phyloP scores from a whole-genome alignment of 2,888 invertebrate genomes.

The Agonopterix subpropinquella region DNA sequence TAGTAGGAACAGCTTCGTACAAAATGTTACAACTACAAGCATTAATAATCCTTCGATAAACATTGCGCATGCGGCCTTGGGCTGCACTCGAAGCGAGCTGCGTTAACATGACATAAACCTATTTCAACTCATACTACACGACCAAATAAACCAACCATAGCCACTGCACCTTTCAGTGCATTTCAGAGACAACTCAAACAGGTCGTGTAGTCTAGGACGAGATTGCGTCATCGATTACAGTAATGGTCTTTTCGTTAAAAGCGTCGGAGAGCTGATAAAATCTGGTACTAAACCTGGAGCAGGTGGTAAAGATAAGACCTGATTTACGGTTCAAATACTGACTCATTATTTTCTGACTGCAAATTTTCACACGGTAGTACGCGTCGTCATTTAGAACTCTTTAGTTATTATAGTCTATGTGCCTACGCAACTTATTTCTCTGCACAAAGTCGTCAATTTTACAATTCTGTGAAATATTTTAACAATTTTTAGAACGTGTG shows the following conservation, averaged over 20 bases:
- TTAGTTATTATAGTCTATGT: no score
- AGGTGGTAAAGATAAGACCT: slow-evolving; percentile 6
- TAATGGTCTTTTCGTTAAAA: slow-evolving; percentile 3
- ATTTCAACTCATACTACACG: slow-evolving; percentile 12
- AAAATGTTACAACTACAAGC: not conserved
- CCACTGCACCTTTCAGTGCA: not conserved
- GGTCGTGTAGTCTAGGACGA: not conserved
- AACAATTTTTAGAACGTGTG: no score
- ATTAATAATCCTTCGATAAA: slow-evolving; percentile 17
- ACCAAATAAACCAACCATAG: slow-evolving; percentile 4
- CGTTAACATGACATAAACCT: slow-evolving; percentile 12
- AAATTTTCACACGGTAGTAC: not conserved
- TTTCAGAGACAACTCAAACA: not conserved
- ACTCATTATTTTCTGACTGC: not conserved
- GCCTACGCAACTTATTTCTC: no score
- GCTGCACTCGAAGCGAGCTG: slow-evolving; percentile 13
- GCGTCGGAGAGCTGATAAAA: slow-evolving; percentile 1
- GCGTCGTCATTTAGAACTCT: no score
- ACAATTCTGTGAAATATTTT: no score
- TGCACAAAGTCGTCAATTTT: no score
- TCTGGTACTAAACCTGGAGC: slow-evolving; percentile 1
- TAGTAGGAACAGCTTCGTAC: no score
- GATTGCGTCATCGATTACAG: slow-evolving; percentile 6
- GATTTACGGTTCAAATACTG: slow-evolving; percentile 3
- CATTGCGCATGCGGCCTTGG: slow-evolving; percentile 28